Evolutionary conservation across 2,797 vertebrate genomes (phyloP), one percentile per base, ranked within the genome.

Genomic region (Phrynocephalus vlangalii): DNA sequence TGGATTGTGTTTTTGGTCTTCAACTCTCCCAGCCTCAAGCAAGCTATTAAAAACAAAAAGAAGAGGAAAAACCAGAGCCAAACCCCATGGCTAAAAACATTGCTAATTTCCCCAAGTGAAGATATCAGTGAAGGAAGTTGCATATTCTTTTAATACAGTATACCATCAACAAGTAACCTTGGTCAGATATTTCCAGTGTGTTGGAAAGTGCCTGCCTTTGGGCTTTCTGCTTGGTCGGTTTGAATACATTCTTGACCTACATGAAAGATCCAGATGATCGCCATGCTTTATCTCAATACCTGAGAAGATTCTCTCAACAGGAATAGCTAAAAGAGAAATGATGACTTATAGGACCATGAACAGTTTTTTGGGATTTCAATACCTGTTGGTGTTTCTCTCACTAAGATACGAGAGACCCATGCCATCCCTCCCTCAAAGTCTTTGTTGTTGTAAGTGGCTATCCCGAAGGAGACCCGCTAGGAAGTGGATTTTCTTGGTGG

Each of bases 1-100:
- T 70, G 75, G 85, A 83, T 38, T 87, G 11, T 87, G 28, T 9
- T 84, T n/a, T n/a, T n/a, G n/a, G n/a, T 88, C 77, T 94, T 90
- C 77, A 30, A 88, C 1, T 3, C 22, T 91, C 50, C 87, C 79
- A 89, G 82, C 3, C 77, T 10, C 87, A 86, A 88, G 50, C 84
- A 92, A 91, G 68, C 60, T 83, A 52, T 85, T 70, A 90, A 90
- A 33, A 76, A 83, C 1, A 80, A 38, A 38, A 15, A 20, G 28
- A 73, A 73, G 60, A 73, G n/a, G 0, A 2, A 16, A 75, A 28
- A 70, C 24, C 38, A 82, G 24, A 33, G 56, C 24, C 44, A 76
- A 1, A 0, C 0, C 28, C 24, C 24, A 26, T 7, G 79, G 83
- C 81, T 87, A 56, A 86, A 90, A 91, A 0, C 50, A 73, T 79